These are phyloP conservation scores for Nemurella pictetii DNA, from an alignment of 2,888 invertebrate species.

Conservation along the genomic window DNA sequence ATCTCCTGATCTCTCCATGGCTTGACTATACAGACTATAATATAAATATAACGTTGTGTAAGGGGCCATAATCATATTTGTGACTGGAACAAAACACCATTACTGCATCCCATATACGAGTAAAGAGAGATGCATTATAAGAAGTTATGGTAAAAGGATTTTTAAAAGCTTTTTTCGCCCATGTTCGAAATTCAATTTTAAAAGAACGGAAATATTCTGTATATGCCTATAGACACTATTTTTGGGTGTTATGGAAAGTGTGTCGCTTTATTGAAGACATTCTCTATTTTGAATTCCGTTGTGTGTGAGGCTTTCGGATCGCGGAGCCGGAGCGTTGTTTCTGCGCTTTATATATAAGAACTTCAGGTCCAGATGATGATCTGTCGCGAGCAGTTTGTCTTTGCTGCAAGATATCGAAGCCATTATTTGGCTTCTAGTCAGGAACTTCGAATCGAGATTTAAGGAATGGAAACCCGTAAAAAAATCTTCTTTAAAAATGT, in stretches of 20 bases:
- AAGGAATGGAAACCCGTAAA: neutral
- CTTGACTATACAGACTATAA: neutral
- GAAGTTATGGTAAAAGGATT: conserved; percentile 32
- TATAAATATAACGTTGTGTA: neutral
- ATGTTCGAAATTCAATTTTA: conserved; percentile 6
- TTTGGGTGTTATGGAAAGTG: neutral
- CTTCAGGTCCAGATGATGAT: neutral
- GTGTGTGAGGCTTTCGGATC: neutral
- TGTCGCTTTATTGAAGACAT: neutral
- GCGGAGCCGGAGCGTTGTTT: neutral
- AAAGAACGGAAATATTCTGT: conserved; percentile 12
- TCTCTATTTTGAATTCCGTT: neutral
- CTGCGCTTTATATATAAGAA: neutral
- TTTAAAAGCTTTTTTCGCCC: conserved; percentile 28
- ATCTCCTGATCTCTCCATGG: neutral
- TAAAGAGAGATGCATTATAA: conserved; percentile 22
- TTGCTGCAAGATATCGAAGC: neutral
- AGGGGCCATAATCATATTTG: conserved; percentile 31
- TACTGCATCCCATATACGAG: conserved; percentile 6
- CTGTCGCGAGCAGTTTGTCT: neutral
- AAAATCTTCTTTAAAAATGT: neutral
- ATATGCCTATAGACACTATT: neutral
- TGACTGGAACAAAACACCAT: conserved; percentile 20
- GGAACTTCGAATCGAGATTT: neutral
- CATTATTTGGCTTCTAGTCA: neutral